Evolutionary conservation across 1,140 invertebrate genomes (phyloP).

Genomic region (Temnothorax curvispinosus): DNA sequence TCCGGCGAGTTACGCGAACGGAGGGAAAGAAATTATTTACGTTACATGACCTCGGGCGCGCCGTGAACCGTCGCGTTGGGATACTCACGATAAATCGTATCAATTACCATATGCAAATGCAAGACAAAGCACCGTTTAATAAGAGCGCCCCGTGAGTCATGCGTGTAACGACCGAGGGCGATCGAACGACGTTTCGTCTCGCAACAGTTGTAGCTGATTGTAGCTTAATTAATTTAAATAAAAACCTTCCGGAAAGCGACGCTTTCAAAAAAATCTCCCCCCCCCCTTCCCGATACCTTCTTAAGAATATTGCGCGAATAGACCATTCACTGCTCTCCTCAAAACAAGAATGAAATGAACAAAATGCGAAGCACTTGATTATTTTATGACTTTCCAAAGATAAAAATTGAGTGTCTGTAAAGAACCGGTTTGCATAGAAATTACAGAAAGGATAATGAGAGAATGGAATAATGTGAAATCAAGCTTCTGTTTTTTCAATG

Average conservation of each 20-base stretch:
- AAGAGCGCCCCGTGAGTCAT: slow-evolving; percentile 30
- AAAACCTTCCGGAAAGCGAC: background rate
- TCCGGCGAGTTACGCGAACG: background rate
- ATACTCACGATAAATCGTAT: slow-evolving; percentile 48
- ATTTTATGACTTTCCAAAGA: background rate
- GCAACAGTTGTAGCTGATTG: slow-evolving; percentile 3
- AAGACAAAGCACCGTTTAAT: slow-evolving; percentile 53
- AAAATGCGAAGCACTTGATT: background rate
- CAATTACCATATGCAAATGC: slow-evolving; percentile 53
- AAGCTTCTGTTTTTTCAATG: background rate
- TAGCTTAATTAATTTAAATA: slow-evolving; percentile 23
- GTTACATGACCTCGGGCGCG: slow-evolving; percentile 5
- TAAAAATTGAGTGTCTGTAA: background rate
- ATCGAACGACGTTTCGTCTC: slow-evolving; percentile 26
- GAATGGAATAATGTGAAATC: too few species aligned
- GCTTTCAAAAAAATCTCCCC: background rate
- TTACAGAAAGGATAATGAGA: background rate
- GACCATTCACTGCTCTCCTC: background rate
- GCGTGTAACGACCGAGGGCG: slow-evolving; percentile 16
- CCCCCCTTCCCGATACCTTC: background rate
- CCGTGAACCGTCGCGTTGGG: slow-evolving; percentile 10
- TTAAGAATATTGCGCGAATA: background rate
- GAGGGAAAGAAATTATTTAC: slow-evolving; percentile 48
- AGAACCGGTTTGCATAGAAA: background rate
- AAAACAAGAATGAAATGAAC: background rate